phyloP scores from a whole-genome alignment of 2,888 invertebrate species.

The Drosophila meridiana region DNA sequence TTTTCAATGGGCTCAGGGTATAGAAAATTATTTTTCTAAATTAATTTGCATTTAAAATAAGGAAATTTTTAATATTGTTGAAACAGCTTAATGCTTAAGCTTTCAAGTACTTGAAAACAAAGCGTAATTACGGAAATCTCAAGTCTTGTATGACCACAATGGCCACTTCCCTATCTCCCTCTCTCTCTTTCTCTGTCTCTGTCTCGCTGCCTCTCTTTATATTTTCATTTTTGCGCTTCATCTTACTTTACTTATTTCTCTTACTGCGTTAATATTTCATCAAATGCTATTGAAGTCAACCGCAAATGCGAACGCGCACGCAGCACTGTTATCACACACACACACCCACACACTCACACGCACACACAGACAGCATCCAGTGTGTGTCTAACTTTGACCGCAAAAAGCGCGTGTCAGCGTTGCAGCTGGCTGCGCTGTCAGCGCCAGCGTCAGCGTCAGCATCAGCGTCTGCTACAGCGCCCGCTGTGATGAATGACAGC shows the following conservation, averaged over 20 bases:
- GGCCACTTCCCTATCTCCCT: not conserved
- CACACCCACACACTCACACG: not conserved
- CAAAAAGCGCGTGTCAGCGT: constrained; percentile 69
- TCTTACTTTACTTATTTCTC: constrained; percentile 8
- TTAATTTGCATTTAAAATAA: not conserved
- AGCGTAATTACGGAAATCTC: constrained; percentile 3
- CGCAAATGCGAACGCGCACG: constrained; percentile 43
- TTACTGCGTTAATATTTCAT: constrained; percentile 55
- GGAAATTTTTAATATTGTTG: not conserved
- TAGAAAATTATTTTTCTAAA: not conserved
- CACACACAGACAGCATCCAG: constrained; percentile 11
- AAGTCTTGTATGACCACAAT: constrained; percentile 1
- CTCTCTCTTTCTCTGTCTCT: not conserved
- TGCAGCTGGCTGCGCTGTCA: constrained; percentile 32
- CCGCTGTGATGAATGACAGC: constrained; percentile 75
- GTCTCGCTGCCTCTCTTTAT: not conserved
- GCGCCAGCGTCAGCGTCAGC: constrained; percentile 34
- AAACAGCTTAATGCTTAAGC: not conserved
- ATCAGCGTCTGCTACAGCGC: constrained; percentile 22
- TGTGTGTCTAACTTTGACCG: constrained; percentile 58
- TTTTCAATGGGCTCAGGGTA: no score
- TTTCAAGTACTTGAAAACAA: constrained; percentile 3
- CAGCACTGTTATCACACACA: constrained; percentile 9
- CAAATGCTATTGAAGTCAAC: constrained; percentile 60
- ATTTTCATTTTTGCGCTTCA: constrained; percentile 2